phyloP scores from a whole-genome alignment of 2,113 vertebrate species.

The Trochalopteron elliotii region DNA sequence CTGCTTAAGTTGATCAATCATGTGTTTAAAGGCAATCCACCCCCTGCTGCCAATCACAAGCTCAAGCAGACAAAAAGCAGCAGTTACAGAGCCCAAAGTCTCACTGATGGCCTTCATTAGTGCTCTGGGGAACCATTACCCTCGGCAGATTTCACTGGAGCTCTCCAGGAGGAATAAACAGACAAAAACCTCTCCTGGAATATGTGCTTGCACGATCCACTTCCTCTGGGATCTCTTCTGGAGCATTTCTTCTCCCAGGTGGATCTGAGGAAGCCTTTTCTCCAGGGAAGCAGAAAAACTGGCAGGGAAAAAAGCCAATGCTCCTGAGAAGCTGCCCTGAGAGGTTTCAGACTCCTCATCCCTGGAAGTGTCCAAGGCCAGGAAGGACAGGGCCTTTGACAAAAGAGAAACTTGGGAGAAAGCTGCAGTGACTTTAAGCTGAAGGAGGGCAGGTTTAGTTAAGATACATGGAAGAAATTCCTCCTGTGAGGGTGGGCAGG shows the following conservation, averaged over 20 bases:
- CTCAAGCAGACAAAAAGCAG: not conserved
- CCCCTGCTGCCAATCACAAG: not conserved
- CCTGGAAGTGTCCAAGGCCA: not conserved
- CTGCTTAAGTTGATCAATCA: conserved; percentile 3
- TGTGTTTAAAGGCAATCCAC: not conserved
- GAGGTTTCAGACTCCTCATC: not conserved
- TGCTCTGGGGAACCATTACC: not conserved
- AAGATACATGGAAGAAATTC: accelerated
- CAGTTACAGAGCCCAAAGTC: not conserved
- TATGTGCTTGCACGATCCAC: not conserved
- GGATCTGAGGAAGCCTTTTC: not conserved
- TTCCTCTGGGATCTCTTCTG: not conserved
- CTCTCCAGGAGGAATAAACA: not conserved
- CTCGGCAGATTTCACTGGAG: not conserved
- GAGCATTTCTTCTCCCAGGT: not conserved
- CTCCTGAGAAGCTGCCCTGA: not conserved
- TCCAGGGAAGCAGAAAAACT: not conserved
- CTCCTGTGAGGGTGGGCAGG: not conserved
- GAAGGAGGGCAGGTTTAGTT: not conserved
- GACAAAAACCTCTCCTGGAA: not conserved
- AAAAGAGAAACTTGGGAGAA: not conserved
- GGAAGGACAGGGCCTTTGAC: not conserved
- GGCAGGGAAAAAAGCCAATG: not conserved
- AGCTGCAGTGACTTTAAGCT: not conserved
- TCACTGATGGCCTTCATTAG: not conserved